phyloP scores from a whole-genome alignment of 2,888 invertebrate species.

The Micoletzkya japonica region DNA sequence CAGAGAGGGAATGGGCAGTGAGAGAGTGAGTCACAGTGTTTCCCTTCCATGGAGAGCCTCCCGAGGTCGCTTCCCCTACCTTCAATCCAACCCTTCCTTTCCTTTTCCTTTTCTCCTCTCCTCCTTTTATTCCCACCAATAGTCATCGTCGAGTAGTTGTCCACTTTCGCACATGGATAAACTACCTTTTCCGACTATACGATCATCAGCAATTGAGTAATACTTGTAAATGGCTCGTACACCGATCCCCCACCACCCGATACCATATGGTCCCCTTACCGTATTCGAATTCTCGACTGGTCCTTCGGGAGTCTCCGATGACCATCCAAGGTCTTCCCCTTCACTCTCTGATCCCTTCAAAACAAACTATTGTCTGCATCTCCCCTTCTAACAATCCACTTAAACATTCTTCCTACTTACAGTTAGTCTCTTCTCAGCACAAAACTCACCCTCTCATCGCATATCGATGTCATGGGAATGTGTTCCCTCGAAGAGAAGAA shows the following conservation, averaged over 20 bases:
- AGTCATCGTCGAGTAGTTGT: not conserved
- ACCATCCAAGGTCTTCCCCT: slow-evolving; percentile 32
- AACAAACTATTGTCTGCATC: too few relatives aligned
- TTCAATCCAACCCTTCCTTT: not conserved
- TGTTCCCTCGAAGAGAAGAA: slow-evolving; percentile 38
- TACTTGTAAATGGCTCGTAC: too few relatives aligned
- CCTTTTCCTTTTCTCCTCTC: not conserved
- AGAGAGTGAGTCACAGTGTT: slow-evolving; percentile 5
- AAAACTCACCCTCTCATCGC: slow-evolving; percentile 26
- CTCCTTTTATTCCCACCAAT: not conserved
- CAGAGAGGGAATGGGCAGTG: not conserved
- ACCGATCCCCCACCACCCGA: too few relatives aligned
- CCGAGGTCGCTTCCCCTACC: not conserved
- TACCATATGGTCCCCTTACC: too few relatives aligned
- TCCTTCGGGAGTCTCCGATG: slow-evolving; percentile 28
- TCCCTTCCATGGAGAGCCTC: slow-evolving; percentile 16
- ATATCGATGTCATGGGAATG: slow-evolving; percentile 18
- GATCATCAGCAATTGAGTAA: too few relatives aligned
- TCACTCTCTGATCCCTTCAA: slow-evolving; percentile 33
- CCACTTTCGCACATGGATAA: not conserved
- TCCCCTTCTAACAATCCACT: too few relatives aligned
- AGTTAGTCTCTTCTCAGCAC: too few relatives aligned
- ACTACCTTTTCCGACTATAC: too few relatives aligned
- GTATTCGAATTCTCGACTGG: not conserved
- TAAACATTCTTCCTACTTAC: too few relatives aligned